Evolutionary conservation across 2,797 vertebrate genomes (phyloP).

Genomic region (Tympanoctomys barrerae): DNA sequence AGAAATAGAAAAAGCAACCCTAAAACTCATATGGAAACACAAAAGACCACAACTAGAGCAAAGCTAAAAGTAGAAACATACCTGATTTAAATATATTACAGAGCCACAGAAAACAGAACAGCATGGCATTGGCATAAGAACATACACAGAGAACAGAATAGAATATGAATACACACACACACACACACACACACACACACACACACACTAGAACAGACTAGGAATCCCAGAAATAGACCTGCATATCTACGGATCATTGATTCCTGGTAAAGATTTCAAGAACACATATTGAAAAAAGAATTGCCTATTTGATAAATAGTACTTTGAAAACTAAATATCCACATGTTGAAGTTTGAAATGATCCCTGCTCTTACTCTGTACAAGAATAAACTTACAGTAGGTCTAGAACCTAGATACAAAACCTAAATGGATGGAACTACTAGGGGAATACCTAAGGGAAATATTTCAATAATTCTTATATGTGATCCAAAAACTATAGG

Average conservation of each 20-base stretch:
- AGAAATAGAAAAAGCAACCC: neutral
- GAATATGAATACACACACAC: neutral
- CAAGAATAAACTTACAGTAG: neutral
- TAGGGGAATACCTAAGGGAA: neutral
- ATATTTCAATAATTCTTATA: neutral
- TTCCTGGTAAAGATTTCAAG: neutral
- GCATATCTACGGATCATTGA: neutral
- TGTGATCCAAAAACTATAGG: neutral
- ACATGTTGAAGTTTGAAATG: neutral
- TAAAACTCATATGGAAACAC: neutral
- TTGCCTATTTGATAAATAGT: neutral
- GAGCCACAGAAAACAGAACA: neutral
- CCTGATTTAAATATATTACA: neutral
- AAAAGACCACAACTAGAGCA: neutral
- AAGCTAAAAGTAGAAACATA: neutral
- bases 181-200: neutral
- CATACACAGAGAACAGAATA: neutral
- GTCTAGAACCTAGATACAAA: neutral
- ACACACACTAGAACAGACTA: neutral
- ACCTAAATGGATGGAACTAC: neutral
- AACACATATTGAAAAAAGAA: neutral
- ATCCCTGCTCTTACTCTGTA: neutral
- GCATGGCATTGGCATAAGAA: neutral
- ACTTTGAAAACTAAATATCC: neutral
- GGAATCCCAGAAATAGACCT: neutral